Evolutionary conservation across 2,113 vertebrate species (phyloP), one percentile per base, ranked within the genome.

Genomic region (Collichthys lucidus): DNA sequence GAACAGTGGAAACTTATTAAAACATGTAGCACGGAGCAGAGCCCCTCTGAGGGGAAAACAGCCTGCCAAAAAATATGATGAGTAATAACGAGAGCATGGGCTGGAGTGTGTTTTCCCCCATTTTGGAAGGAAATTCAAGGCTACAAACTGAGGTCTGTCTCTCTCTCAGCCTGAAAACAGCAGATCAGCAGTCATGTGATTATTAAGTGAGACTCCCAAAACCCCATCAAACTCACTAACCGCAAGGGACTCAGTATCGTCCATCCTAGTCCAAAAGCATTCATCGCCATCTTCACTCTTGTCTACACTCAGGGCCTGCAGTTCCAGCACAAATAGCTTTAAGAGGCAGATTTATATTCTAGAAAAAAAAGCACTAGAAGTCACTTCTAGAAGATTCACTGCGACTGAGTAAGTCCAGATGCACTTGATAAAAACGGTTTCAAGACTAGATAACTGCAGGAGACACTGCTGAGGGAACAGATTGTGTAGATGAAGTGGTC

Each of bases 61-160:
- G 70, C 44, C 71, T 73, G 89, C 74, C 83, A 80, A 82, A 59
- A 59, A 67, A 17, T 8, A 29, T 35, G 79, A 79, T 82, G 85
- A 91, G 74, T 77, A 89, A 85, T 75, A 62, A 68, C 14, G 4
- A 60, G 53, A 84, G 63, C 24, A 79, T 59, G 56, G 52, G 76
- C 20, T 11, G 2, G 46, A 59, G 42, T 42, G 73, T 57, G 53
- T 81, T 81, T 81, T 22, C 14, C 60, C 11, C 16, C 2, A 3
- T 52, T 74, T 81, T 3, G 55, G 52, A 42, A 56, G 44, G 42
- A 17, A 50, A 42, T 11, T 80, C 3, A 6, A 66, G 60, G 61
- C 70, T 68, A 11, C 20, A 47, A 73, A 61, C 31, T 4, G 40
- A 49, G 15, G 29, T 61, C 61, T 49, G 10, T n/a, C 22, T 70